phyloP scores from a whole-genome alignment of 2,113 vertebrate species.

The Bos taurus region ARS-UCD2.0 NC_037329.1:102535001-102535500 shows the following conservation, averaged over 20 bases:
- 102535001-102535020: conserved; percentile 33
- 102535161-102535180: not conserved
- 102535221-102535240: not conserved
- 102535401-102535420: not conserved
- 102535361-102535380: not conserved
- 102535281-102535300: not conserved
- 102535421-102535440: not conserved
- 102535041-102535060: conserved; percentile 42
- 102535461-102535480: not conserved
- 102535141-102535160: not conserved
- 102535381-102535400: not conserved
- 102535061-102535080: not conserved
- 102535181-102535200: not conserved
- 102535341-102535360: not conserved
- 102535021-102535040: conserved; percentile 32
- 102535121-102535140: conserved; percentile 24
- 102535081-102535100: not conserved
- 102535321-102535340: not conserved
- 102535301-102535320: not conserved
- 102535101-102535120: not conserved
- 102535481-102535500: not conserved
- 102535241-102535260: not conserved
- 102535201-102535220: not conserved
- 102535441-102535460: not conserved
- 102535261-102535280: not conserved